Evolutionary conservation across 1,140 invertebrate genomes (phyloP).

Genomic region (Heliconius melpomene): DNA sequence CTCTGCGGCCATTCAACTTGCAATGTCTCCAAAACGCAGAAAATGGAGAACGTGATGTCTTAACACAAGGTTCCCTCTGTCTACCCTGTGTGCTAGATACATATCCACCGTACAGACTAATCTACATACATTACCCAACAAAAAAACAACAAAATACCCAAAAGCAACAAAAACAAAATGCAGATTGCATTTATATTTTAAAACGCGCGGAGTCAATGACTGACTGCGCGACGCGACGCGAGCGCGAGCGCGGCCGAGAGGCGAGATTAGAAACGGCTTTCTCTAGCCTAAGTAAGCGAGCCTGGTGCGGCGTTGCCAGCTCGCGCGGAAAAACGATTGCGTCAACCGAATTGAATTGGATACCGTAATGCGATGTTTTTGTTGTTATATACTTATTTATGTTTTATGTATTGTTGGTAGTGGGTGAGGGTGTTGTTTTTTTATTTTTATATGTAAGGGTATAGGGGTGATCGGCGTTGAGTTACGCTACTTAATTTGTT

Average conservation of each 20-base stretch:
- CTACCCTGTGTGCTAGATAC: no score
- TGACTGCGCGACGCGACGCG: constrained; percentile 61
- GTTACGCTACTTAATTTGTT: neutral
- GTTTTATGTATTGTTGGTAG: neutral
- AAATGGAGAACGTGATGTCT: no score
- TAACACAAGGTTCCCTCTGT: no score
- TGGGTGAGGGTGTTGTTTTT: neutral
- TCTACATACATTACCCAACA: no score
- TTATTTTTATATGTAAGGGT: neutral
- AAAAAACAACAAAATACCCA: neutral
- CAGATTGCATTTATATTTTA: constrained; percentile 44
- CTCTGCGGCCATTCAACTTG: no score
- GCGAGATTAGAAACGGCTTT: constrained; percentile 76
- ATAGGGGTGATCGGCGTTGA: no score
- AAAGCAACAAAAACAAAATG: constrained; percentile 11
- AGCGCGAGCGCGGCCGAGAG: no score
- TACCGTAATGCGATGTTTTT: constrained; percentile 27
- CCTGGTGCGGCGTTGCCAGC: constrained; percentile 66
- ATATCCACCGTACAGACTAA: no score
- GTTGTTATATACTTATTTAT: neutral
- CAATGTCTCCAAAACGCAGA: no score
- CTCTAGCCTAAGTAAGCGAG: constrained; percentile 47
- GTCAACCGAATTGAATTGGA: constrained; percentile 37
- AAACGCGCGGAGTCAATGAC: constrained; percentile 71
- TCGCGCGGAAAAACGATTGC: constrained; percentile 48